Percentiles rank a stretch among this genome's conserved stretches.
These are phyloP conservation scores for Sarcophaga carnaria DNA, from an alignment of 2,888 invertebrate species.

Conservation along the genomic window DNA sequence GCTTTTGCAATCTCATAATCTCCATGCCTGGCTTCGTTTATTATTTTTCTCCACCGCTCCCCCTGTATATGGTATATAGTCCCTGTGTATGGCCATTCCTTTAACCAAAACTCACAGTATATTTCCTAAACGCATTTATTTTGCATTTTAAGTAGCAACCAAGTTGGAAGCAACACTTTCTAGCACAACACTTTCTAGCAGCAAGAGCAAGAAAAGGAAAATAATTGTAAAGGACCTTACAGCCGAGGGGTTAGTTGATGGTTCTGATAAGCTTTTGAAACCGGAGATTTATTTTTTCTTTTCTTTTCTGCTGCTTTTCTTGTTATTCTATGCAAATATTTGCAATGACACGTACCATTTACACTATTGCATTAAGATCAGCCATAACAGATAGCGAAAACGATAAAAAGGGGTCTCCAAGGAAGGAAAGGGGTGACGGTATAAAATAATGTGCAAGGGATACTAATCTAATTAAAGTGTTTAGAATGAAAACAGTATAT, in stretches of 20 bases:
- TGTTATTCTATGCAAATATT: slow-evolving; percentile 69
- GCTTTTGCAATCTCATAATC: slow-evolving; percentile 35
- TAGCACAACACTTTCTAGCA: background rate
- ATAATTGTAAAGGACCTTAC: background rate
- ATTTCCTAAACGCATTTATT: slow-evolving; percentile 75
- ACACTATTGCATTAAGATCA: slow-evolving; percentile 66
- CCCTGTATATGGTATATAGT: no score
- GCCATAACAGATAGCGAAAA: slow-evolving; percentile 50
- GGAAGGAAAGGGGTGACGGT: background rate
- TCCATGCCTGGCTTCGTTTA: background rate
- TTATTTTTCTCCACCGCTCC: background rate
- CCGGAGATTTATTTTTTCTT: slow-evolving; percentile 64
- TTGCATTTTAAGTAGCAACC: slow-evolving; percentile 65
- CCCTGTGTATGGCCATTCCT: background rate
- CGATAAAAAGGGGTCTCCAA: background rate
- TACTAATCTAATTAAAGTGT: slow-evolving; percentile 59
- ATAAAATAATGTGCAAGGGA: slow-evolving; percentile 46
- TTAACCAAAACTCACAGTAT: slow-evolving; percentile 73
- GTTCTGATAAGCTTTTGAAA: slow-evolving; percentile 55
- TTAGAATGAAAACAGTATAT: background rate
- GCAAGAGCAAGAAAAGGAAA: background rate
- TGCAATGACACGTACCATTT: slow-evolving; percentile 68
- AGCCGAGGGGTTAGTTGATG: slow-evolving; percentile 22
- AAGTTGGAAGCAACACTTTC: slow-evolving; percentile 48
- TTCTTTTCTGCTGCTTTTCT: slow-evolving; percentile 10